These are phyloP conservation scores for Nasonovia ribisnigri DNA, from an alignment of 2,888 invertebrate species.

Conservation along the genomic window DNA sequence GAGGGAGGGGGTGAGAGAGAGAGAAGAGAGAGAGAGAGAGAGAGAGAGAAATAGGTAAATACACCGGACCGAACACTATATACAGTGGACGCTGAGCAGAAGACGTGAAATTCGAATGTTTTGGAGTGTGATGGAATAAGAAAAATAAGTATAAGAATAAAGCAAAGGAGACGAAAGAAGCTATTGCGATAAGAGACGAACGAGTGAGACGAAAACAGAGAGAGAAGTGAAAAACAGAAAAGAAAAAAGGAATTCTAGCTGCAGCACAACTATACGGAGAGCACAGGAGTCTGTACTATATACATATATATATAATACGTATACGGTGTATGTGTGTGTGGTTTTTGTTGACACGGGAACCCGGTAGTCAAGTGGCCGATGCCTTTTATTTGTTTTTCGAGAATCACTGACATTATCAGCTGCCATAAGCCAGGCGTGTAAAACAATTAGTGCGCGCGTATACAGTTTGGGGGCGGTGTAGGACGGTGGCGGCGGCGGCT, in stretches of 20 bases:
- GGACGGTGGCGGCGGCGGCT: neutral
- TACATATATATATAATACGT: no score
- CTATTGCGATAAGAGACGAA: neutral
- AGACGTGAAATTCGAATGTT: constrained; percentile 39
- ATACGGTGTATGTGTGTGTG: neutral
- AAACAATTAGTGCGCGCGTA: constrained; percentile 56
- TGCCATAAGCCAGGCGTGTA: constrained; percentile 64
- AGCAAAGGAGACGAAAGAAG: constrained; percentile 8
- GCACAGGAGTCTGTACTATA: neutral
- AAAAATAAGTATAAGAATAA: neutral
- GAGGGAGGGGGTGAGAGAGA: neutral
- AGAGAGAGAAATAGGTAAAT: neutral
- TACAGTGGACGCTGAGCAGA: neutral
- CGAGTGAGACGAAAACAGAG: neutral
- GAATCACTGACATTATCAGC: constrained; percentile 60
- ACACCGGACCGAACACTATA: neutral
- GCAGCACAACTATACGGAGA: neutral
- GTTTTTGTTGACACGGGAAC: constrained; percentile 63
- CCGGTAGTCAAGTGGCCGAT: constrained; percentile 60
- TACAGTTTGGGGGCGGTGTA: neutral
- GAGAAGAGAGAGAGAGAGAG: neutral
- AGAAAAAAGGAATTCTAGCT: neutral
- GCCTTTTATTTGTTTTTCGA: constrained; percentile 59
- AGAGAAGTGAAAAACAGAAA: neutral
- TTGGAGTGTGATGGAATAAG: neutral